Base-by-base conservation (phyloP, 1,140 invertebrate species). In the Steinernema khuongi region DNA sequence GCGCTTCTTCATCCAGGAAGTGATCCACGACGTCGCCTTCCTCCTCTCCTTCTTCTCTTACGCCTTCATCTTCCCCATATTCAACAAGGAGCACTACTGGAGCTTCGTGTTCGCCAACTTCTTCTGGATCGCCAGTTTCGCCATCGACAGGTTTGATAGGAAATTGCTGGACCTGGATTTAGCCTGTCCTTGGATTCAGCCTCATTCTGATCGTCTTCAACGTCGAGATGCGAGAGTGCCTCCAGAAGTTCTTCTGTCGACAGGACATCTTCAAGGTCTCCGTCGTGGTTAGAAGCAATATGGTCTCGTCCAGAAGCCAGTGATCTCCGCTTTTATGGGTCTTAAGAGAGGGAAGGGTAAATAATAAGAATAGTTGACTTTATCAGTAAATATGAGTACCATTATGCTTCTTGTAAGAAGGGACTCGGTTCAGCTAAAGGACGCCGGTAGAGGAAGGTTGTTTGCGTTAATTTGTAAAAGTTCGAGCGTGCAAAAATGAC, bases 1-100 rank as follows among this genome's bases (percentile, higher is more conserved):
- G 50, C 11, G 50, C 4, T 60, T 60, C 50, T 60, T 60, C 50
- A 60, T 60, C 50, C 50, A 60, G 50, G 50, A 60, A 60, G 50
- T 60, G 11, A 60, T 60, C 7, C 50, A 60, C 22, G 50, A 60
- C 50, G 50, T 26, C 4, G 50, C 50, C 14, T 60, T 60, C 22
- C 22, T 60, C 11, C 7, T 60, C 11, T 60, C 50, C 22, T 60
- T 60, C 50, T 60, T 11, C 50, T 60, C 50, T 22, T 60, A 60
- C 22, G 50, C 50, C 4, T 60, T 60, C 50, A 17, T 60, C 4
- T 60, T 60, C 22, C 50, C 50, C 11, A 60, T 7, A n/a, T 60
- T 60, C 22, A 60, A n/a, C 14, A 60, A 26, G 50, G 2, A 60
- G 19, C 50, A 60, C 14, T 60, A 14, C 22, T 22, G 14, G 7